phyloP scores from a whole-genome alignment of 2,113 vertebrate genomes.

The Chionis minor region DNA sequence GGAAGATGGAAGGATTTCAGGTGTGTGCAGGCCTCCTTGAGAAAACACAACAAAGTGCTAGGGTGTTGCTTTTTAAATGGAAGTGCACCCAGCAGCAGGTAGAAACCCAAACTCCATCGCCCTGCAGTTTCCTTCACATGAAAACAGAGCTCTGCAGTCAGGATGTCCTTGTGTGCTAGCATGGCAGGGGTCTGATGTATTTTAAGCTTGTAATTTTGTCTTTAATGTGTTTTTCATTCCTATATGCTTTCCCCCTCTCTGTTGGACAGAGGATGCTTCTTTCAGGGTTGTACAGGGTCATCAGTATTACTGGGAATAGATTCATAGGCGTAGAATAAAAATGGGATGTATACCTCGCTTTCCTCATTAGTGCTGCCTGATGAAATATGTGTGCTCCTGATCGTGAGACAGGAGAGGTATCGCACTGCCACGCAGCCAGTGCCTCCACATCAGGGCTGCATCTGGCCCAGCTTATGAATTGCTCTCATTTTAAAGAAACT shows the following conservation, averaged over 20 bases:
- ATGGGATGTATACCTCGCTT: neutral
- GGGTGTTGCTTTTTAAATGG: constrained; percentile 12
- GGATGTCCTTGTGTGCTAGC: neutral
- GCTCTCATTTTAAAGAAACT: constrained; percentile 1
- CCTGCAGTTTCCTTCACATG: neutral
- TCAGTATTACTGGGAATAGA: neutral
- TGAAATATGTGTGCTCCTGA: neutral
- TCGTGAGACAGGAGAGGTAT: neutral
- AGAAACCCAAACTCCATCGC: neutral
- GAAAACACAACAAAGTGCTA: neutral
- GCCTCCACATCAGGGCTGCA: neutral
- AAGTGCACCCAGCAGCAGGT: neutral
- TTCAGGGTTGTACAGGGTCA: neutral
- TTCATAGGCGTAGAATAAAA: neutral
- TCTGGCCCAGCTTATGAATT: neutral
- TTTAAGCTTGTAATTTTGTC: neutral
- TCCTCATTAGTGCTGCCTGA: neutral
- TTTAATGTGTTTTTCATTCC: neutral
- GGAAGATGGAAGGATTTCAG: neutral
- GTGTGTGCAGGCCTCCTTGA: neutral
- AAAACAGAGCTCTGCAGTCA: neutral
- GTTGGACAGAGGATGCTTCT: neutral
- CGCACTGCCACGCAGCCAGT: fast-evolving
- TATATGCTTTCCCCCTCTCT: neutral
- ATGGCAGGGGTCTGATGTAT: neutral